These are phyloP conservation scores for Hyles lineata DNA, from an alignment of 2,888 invertebrate genomes.

Conservation along the genomic window DNA sequence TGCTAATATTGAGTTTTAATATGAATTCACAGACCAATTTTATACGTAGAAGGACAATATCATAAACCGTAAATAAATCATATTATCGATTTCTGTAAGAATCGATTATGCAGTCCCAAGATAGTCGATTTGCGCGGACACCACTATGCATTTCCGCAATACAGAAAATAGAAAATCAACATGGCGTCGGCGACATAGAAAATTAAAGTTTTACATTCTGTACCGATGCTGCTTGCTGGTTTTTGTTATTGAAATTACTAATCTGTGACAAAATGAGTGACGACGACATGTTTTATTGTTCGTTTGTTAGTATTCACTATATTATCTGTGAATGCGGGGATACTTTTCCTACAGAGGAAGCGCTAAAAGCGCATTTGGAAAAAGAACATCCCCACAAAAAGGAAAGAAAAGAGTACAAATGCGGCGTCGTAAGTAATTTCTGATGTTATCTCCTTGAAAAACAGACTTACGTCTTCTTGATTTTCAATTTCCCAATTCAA, in stretches of 20 bases:
- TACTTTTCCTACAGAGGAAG: conserved; percentile 66
- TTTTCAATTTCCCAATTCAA: too few species aligned
- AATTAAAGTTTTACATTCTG: conserved; percentile 44
- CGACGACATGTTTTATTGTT: conserved; percentile 64
- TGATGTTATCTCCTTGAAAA: background rate
- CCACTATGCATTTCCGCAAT: conserved; percentile 32
- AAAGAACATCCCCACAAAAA: conserved; percentile 59
- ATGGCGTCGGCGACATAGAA: conserved; percentile 51
- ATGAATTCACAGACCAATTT: too few species aligned
- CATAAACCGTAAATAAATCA: too few species aligned
- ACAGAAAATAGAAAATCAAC: conserved; percentile 50
- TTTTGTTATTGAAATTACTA: conserved; percentile 36
- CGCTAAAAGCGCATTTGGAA: conserved; percentile 59
- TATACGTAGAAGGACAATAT: too few species aligned
- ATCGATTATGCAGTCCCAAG: conserved; percentile 35
- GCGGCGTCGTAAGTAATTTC: conserved; percentile 52
- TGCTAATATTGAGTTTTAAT: too few species aligned
- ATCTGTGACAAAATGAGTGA: conserved; percentile 41
- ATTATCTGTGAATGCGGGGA: conserved; percentile 75
- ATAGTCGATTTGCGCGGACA: background rate
- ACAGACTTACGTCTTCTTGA: background rate
- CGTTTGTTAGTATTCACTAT: conserved; percentile 71
- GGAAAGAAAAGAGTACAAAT: conserved; percentile 57
- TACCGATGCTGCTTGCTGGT: conserved; percentile 34
- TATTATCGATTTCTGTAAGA: background rate